Conservation (phyloP, 2,797 vertebrate genomes). For the Lateolabrax maculatus region DNA sequence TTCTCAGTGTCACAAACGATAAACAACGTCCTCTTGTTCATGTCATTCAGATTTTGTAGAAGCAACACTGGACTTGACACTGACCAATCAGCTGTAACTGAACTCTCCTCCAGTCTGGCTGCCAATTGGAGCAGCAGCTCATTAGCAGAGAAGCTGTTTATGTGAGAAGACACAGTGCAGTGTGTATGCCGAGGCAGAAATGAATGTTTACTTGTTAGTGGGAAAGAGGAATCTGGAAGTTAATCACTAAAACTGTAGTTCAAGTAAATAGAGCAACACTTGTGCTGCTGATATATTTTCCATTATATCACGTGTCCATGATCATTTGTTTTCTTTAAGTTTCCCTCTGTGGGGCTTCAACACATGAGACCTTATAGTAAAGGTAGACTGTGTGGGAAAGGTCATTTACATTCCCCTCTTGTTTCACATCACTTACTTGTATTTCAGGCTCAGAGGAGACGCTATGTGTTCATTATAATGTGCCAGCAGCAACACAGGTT, state of each 20-base stretch:
- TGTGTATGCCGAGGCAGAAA: too few relatives aligned
- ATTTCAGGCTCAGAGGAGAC: too few relatives aligned
- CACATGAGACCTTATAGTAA: too few relatives aligned
- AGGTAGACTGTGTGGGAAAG: too few relatives aligned
- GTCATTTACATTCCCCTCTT: too few relatives aligned
- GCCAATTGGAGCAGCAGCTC: slow-evolving; percentile 31
- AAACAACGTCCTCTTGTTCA: slow-evolving; percentile 20
- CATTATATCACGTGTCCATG: not conserved
- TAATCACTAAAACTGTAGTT: not conserved
- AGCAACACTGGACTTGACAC: slow-evolving; percentile 1
- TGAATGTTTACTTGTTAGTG: too few relatives aligned
- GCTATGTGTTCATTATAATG: slow-evolving; percentile 24
- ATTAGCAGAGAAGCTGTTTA: slow-evolving; percentile 30
- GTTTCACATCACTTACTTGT: too few relatives aligned
- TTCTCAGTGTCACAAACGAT: not conserved
- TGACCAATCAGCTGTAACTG: slow-evolving; percentile 25
- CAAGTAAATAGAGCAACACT: slow-evolving; percentile 1
- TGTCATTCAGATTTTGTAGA: too few relatives aligned
- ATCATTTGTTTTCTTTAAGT: slow-evolving; percentile 33
- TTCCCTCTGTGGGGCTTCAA: not conserved
- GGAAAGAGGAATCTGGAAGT: not conserved
- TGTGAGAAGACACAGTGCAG: slow-evolving; percentile 8
- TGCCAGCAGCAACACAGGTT: slow-evolving; percentile 24
- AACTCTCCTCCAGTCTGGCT: slow-evolving; percentile 11
- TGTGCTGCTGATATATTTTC: too few relatives aligned